A percentile compares a stretch with the other conserved stretches of the same genome.
Evolutionary conservation across 2,888 invertebrate genomes (phyloP).

Genomic region (Eutolmus rufibarbis): DNA sequence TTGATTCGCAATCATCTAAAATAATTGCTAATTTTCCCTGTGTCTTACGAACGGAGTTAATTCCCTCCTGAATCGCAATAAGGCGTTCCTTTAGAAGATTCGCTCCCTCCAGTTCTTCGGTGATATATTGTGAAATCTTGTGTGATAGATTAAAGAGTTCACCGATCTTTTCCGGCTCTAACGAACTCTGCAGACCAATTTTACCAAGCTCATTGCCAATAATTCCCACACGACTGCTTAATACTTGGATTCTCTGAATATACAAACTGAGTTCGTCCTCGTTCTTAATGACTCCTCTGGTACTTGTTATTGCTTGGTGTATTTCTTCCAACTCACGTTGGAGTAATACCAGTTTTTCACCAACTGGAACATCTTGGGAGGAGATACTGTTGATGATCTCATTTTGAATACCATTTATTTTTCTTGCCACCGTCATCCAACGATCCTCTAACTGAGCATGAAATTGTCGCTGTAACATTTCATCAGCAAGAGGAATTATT

Average conservation of each 20-base stretch:
- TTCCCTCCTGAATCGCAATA: conserved; percentile 74
- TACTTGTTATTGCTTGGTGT: conserved; percentile 71
- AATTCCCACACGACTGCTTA: conserved; percentile 75
- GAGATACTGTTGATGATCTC: conserved; percentile 75
- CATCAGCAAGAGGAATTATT: conserved; percentile 83
- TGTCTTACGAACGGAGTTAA: conserved; percentile 72
- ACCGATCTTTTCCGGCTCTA: conserved; percentile 80
- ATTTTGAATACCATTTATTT: conserved; percentile 72
- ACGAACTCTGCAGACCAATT: conserved; percentile 75
- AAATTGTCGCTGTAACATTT: conserved; percentile 80
- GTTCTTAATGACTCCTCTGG: conserved; percentile 81
- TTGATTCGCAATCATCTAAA: conserved; percentile 76
- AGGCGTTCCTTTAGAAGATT: conserved; percentile 77
- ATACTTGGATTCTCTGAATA: conserved; percentile 80
- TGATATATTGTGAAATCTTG: conserved; percentile 73
- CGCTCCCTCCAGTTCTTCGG: conserved; percentile 81
- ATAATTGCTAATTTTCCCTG: conserved; percentile 71
- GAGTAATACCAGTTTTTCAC: conserved; percentile 76
- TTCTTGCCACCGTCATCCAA: conserved; percentile 73
- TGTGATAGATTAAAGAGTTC: conserved; percentile 74
- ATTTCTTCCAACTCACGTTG: conserved; percentile 81
- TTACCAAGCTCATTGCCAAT: conserved; percentile 83
- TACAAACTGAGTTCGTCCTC: conserved; percentile 84
- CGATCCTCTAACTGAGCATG: conserved; percentile 79
- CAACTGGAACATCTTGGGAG: conserved; percentile 75